phyloP scores from a whole-genome alignment of 2,113 vertebrate species.

The Theristicus caerulescens region DNA sequence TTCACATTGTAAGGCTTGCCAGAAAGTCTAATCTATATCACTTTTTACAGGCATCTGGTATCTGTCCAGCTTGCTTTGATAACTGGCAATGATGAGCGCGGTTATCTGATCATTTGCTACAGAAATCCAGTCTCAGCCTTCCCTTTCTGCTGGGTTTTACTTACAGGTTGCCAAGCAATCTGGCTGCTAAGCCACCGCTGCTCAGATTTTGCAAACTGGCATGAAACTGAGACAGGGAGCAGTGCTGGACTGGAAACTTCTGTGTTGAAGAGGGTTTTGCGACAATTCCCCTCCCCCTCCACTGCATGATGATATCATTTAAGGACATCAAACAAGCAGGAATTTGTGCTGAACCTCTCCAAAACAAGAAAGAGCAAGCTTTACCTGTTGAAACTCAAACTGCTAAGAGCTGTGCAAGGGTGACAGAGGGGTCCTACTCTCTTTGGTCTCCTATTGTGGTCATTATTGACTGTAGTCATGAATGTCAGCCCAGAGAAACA shows the following conservation, averaged over 20 bases:
- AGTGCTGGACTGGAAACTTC: background rate
- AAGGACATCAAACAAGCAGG: background rate
- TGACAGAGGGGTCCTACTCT: background rate
- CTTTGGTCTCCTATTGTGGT: background rate
- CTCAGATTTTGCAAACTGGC: background rate
- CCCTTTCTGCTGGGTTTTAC: background rate
- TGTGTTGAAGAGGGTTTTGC: background rate
- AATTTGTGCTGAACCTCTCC: background rate
- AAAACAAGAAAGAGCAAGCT: background rate
- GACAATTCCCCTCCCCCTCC: background rate
- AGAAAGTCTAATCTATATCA: background rate
- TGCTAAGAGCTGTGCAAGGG: background rate
- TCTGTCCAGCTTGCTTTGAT: background rate
- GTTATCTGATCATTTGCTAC: background rate
- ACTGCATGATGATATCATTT: background rate
- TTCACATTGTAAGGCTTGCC: background rate
- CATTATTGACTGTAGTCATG: background rate
- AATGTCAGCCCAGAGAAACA: background rate
- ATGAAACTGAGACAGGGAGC: background rate
- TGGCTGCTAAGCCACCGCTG: background rate
- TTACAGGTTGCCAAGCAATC: background rate
- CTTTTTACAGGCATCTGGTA: background rate
- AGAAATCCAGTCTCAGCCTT: background rate
- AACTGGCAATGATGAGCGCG: rapidly evolving
- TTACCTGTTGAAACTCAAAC: background rate